These are phyloP conservation scores for Rousettus madagascariensis DNA, from an alignment of 2,797 vertebrate species.

Conservation along the genomic window DNA sequence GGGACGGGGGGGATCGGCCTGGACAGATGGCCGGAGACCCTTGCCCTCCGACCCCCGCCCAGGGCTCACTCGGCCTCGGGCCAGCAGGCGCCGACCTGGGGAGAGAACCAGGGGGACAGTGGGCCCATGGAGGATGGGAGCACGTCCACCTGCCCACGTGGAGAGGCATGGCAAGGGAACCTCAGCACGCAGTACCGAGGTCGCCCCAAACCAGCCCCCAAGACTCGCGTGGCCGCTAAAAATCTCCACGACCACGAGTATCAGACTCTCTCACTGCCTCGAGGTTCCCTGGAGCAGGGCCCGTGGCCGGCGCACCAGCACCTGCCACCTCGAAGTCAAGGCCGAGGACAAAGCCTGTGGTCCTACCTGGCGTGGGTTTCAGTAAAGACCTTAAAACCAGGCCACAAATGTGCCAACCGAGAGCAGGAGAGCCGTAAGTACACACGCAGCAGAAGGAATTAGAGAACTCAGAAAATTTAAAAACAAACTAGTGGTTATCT, in stretches of 20 bases:
- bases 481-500: not conserved
- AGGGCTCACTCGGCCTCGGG: not conserved
- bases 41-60: not conserved
- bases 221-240: accelerated
- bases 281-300: accelerated
- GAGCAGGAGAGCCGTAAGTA: not conserved
- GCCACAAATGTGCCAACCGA: not conserved
- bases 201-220: not conserved
- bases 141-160: accelerated
- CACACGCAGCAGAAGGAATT: not conserved
- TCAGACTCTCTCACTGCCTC: not conserved
- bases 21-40: not conserved
- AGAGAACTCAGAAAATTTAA: not conserved
- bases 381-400: not conserved
- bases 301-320: accelerated
- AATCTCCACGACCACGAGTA: not conserved
- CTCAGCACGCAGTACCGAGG: not conserved
- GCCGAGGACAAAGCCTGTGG: too few species aligned
- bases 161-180: not conserved
- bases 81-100: not conserved
- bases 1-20: not conserved
- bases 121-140: not conserved
- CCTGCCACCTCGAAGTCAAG: not conserved
- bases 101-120: too few species aligned
- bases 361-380: not conserved